phyloP scores from a whole-genome alignment of 53 echinoderm and acorn worm genomes.

The Echinarachnius parma region DNA sequence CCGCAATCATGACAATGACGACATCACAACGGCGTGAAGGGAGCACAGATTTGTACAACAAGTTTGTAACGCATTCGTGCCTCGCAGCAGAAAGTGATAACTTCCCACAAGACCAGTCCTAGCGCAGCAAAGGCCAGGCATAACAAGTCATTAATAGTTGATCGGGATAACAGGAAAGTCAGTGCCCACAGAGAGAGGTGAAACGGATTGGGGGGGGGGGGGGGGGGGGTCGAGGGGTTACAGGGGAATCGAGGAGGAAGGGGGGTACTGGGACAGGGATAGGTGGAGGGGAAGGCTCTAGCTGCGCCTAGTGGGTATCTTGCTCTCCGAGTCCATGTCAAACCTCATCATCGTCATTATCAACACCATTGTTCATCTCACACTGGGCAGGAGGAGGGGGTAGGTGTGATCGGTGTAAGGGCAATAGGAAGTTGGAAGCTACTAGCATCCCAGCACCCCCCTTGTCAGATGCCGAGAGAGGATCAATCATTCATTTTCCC shows the following conservation, averaged over 20 bases:
- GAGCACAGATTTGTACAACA: constrained; percentile 26
- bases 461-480: constrained; percentile 43
- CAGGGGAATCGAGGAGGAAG: neutral
- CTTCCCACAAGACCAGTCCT: constrained; percentile 7
- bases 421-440: constrained; percentile 30
- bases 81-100: constrained; percentile 15
- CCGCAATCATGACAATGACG: no score
- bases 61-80: no score
- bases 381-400: constrained; percentile 18
- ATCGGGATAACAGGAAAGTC: constrained; percentile 26
- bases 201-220: no score
- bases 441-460: constrained; percentile 35
- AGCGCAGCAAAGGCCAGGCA: constrained; percentile 21
- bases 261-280: neutral
- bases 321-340: neutral
- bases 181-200: neutral
- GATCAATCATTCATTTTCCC: constrained; percentile 53
- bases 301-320: neutral
- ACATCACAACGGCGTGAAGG: neutral
- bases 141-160: constrained; percentile 46
- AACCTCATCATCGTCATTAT: no score
- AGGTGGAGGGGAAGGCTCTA: neutral
- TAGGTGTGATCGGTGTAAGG: constrained; percentile 31
- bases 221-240: no score
- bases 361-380: no score